Conservation (phyloP, 2,797 vertebrate species). For the Eospalax fontanierii region DNA sequence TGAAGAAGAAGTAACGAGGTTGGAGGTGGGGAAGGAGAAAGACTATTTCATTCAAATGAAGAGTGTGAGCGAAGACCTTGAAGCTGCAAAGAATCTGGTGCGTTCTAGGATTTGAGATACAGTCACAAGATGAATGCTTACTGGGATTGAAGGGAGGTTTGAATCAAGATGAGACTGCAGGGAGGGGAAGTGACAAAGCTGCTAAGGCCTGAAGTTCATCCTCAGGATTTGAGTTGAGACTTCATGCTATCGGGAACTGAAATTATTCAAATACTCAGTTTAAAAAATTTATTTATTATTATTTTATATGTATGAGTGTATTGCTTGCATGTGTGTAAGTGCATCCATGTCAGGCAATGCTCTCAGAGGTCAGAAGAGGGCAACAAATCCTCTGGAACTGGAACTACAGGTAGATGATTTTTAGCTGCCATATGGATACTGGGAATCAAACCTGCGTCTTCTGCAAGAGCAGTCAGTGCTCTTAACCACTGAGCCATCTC, state of each 20-base stretch:
- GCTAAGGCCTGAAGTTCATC: background rate
- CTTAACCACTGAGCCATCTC: too few relatives aligned
- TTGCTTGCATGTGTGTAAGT: too few relatives aligned
- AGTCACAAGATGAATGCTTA: background rate
- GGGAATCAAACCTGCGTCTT: too few relatives aligned
- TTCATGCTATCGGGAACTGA: background rate
- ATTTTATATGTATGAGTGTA: too few relatives aligned
- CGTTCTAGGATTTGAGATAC: constrained; percentile 32
- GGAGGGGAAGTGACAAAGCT: background rate
- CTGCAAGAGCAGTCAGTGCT: too few relatives aligned
- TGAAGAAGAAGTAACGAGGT: background rate
- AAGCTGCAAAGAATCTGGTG: background rate
- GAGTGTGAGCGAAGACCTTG: background rate
- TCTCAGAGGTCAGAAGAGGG: too few relatives aligned
- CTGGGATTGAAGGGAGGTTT: background rate
- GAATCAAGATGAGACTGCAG: background rate
- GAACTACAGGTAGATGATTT: too few relatives aligned
- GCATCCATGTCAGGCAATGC: too few relatives aligned
- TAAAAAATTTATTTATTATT: too few relatives aligned
- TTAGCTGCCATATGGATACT: too few relatives aligned
- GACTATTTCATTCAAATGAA: background rate
- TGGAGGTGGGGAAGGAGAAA: background rate
- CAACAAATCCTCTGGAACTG: too few relatives aligned
- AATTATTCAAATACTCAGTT: background rate
- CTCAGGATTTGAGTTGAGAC: background rate